Percentiles rank a stretch among this genome's conserved stretches.
These are phyloP conservation scores for Oxystoma pomonae DNA, from an alignment of 2,888 invertebrate species.

Conservation along the genomic window DNA sequence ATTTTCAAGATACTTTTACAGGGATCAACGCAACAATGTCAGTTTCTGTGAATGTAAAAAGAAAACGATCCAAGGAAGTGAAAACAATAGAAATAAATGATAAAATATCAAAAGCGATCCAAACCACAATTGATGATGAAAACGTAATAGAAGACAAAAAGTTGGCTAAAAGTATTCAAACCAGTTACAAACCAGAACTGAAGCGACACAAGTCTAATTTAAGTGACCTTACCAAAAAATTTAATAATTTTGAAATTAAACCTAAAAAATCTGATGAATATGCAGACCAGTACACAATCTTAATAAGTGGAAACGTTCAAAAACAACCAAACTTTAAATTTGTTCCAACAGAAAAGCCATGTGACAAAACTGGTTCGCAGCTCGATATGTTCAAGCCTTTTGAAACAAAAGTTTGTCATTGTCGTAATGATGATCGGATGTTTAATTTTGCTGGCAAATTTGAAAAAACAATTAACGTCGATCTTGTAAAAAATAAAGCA, in stretches of 20 bases:
- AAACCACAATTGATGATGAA: conserved; percentile 6
- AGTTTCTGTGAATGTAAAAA: conserved; percentile 31
- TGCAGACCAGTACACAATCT: conserved; percentile 25
- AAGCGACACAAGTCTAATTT: conserved; percentile 4
- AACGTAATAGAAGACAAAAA: too few relatives aligned
- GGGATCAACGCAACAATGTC: conserved; percentile 33
- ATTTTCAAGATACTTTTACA: conserved; percentile 21
- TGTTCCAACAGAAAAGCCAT: conserved; percentile 11
- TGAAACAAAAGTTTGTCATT: background rate
- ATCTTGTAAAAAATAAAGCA: background rate
- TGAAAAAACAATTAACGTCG: background rate
- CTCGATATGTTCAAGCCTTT: background rate
- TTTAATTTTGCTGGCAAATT: background rate
- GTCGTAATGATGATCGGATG: background rate
- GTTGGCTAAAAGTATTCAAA: background rate
- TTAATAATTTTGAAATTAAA: background rate
- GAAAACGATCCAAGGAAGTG: conserved; percentile 21
- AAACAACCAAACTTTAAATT: conserved; percentile 23
- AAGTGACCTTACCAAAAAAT: conserved; percentile 8
- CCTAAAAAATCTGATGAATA: background rate
- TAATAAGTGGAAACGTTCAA: conserved; percentile 18
- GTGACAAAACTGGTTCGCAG: background rate
- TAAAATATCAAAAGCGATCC: conserved; percentile 7
- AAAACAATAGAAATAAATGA: conserved; percentile 3
- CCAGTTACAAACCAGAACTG: conserved; percentile 6